Percentiles rank a stretch among this genome's conserved stretches.
Evolutionary conservation across 2,113 vertebrate species (phyloP).

Genomic region (Reinhardtius hippoglossoides): DNA sequence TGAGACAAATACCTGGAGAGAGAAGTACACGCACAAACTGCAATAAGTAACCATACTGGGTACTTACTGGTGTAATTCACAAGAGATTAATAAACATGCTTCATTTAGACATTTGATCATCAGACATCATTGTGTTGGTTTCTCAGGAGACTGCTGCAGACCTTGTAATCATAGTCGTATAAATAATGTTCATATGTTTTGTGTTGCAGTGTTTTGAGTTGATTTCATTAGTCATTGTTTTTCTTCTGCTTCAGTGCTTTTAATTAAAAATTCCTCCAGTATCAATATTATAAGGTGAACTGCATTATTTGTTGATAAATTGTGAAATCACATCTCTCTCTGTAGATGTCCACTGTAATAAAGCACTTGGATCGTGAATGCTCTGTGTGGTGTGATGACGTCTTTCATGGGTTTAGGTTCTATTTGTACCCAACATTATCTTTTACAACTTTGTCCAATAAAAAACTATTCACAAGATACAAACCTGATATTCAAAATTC

Average conservation of each 20-base stretch:
- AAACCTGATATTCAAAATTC: no score
- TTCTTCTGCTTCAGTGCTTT: conserved; percentile 36
- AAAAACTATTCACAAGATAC: no score
- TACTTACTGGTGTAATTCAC: conserved; percentile 10
- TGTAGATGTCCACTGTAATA: conserved; percentile 38
- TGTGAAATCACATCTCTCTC: not conserved
- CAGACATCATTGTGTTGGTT: conserved; percentile 8
- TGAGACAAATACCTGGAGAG: conserved; percentile 8
- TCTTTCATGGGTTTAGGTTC: not conserved
- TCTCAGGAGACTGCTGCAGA: conserved; percentile 16
- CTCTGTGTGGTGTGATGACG: not conserved
- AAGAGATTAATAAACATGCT: conserved; percentile 55
- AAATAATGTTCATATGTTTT: conserved; percentile 73
- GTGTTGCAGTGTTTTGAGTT: conserved; percentile 45
- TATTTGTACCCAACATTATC: not conserved
- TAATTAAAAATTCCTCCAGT: conserved; percentile 24
- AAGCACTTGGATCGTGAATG: conserved; percentile 52
- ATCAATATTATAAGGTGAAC: not conserved
- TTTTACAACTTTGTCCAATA: no score
- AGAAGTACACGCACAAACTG: conserved; percentile 7
- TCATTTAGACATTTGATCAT: conserved; percentile 36
- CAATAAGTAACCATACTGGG: conserved; percentile 9
- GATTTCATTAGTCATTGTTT: conserved; percentile 15
- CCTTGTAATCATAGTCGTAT: conserved; percentile 57
- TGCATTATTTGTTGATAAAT: not conserved